Evolutionary conservation across 1,140 invertebrate species (phyloP).

Genomic region (Conus ventricosus): DNA sequence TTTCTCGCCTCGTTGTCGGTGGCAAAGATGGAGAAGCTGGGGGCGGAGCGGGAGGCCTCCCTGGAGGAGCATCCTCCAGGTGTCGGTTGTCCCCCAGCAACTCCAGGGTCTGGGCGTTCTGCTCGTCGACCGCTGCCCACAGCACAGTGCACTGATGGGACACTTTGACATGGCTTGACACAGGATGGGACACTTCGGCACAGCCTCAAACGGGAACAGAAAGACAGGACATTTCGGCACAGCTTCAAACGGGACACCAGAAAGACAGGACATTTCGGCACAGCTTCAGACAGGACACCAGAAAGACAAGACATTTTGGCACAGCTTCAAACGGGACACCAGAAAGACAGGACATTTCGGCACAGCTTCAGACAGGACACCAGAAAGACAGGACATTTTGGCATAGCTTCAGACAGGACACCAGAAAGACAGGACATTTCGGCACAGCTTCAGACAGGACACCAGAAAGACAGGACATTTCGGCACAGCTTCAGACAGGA

Average conservation of each 20-base stretch:
- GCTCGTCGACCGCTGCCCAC: slow-evolving; percentile 75
- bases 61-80: slow-evolving; percentile 35
- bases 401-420: no score
- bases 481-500: no score
- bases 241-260: background rate
- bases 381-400: background rate
- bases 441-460: no score
- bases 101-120: slow-evolving; percentile 73
- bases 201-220: background rate
- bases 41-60: slow-evolving; percentile 65
- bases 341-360: background rate
- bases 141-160: background rate
- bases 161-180: no score
- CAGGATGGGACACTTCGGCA: background rate
- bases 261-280: no score
- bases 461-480: background rate
- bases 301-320: no score
- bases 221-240: background rate
- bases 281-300: no score
- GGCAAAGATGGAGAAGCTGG: slow-evolving; percentile 66
- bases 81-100: slow-evolving; percentile 30
- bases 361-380: background rate
- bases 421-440: no score
- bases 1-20: slow-evolving; percentile 42
- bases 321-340: no score